Percentiles rank a stretch among this genome's conserved stretches.
Conservation (phyloP, 2,797 vertebrate genomes). For the Acanthiza pusilla region DNA sequence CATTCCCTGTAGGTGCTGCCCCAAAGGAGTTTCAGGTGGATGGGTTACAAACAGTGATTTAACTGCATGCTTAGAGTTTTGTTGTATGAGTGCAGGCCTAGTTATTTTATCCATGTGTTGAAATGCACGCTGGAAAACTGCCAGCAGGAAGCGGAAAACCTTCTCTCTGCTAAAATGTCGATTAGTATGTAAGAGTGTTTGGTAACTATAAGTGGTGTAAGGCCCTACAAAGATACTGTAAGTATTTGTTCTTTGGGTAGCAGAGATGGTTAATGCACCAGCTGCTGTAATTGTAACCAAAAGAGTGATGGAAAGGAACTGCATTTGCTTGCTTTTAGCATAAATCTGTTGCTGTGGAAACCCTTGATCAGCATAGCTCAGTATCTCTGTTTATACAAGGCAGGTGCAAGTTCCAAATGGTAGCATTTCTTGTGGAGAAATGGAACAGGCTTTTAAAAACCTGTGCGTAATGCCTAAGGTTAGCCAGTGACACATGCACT, state of each 20-base stretch:
- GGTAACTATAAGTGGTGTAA: background rate
- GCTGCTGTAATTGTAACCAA: background rate
- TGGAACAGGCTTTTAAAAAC: background rate
- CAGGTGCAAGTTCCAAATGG: background rate
- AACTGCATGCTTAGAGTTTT: background rate
- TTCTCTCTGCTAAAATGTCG: background rate
- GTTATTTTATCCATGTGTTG: background rate
- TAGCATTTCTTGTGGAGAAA: background rate
- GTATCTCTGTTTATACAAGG: background rate
- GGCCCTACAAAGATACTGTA: background rate
- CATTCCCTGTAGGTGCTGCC: background rate
- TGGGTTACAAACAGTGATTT: background rate
- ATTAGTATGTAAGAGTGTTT: background rate
- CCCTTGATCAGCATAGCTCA: background rate
- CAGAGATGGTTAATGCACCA: background rate
- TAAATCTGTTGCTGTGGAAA: background rate
- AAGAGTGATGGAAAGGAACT: background rate
- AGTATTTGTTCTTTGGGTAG: background rate
- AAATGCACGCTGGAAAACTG: background rate
- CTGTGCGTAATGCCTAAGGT: background rate
- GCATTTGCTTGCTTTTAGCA: background rate
- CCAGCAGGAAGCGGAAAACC: background rate
- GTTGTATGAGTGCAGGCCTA: background rate
- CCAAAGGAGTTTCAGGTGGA: background rate
- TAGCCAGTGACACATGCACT: background rate